phyloP scores from a whole-genome alignment of 2,797 vertebrate genomes.

The Sebastiscus tertius region DNA sequence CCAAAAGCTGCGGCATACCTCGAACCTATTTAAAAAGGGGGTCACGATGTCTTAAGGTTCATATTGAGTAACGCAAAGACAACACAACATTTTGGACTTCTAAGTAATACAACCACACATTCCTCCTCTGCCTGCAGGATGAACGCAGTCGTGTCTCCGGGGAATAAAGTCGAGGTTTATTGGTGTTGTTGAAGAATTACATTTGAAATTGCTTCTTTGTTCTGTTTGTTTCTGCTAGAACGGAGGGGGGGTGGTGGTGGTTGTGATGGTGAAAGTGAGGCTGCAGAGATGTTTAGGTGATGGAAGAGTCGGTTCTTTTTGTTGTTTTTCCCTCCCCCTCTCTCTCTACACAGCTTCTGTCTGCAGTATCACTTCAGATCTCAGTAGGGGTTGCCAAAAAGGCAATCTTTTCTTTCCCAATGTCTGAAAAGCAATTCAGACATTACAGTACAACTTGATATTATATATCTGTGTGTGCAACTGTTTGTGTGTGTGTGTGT shows the following conservation, averaged over 20 bases:
- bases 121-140: constrained; percentile 11
- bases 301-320: constrained; percentile 20
- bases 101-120: constrained; percentile 1
- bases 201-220: constrained; percentile 60
- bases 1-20: neutral
- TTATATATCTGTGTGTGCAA: constrained; percentile 5
- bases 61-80: neutral
- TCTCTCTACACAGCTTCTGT: neutral
- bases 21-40: neutral
- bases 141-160: constrained; percentile 7
- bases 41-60: neutral
- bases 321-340: constrained; percentile 1
- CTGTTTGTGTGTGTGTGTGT: neutral
- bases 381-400: constrained; percentile 35
- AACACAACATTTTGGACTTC: constrained; percentile 3
- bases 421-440: constrained; percentile 30
- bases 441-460: constrained; percentile 17
- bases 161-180: constrained; percentile 44
- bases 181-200: constrained; percentile 56
- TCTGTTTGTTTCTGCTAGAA: neutral
- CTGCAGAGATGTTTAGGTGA: constrained; percentile 17
- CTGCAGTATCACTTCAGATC: constrained; percentile 35
- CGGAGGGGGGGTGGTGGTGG: neutral
- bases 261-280: constrained; percentile 1
- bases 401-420: constrained; percentile 12